phyloP scores from a whole-genome alignment of 2,888 invertebrate species.

The Liopterus haemorrhoidalis region DNA sequence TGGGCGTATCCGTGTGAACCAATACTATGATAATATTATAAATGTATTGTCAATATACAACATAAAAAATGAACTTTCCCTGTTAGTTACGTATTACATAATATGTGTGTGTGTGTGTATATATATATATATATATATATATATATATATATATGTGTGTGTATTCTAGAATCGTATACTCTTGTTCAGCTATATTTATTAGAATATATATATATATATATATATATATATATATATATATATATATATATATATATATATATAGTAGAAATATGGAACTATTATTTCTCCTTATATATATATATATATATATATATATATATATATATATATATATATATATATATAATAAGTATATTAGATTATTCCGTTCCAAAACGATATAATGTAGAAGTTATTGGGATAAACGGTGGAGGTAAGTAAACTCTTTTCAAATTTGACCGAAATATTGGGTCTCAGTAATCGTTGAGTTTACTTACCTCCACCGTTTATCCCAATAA shows the following conservation, averaged over 20 bases:
- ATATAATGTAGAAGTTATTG: neutral
- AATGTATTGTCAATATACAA: neutral
- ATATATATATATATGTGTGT: neutral
- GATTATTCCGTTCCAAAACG: neutral
- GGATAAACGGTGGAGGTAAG: too few species aligned
- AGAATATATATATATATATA: neutral
- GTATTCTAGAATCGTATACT: neutral
- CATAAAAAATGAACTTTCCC: neutral
- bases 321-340: neutral
- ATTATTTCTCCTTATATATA: neutral
- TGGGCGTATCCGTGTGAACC: neutral
- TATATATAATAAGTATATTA: neutral
- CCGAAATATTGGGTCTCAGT: too few species aligned
- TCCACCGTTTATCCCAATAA: too few species aligned
- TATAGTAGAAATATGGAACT: constrained; percentile 1
- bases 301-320: neutral
- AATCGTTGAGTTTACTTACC: too few species aligned
- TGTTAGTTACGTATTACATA: neutral
- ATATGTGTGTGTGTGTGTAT: neutral
- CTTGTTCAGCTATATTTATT: neutral
- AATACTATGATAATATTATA: neutral
- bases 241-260: neutral
- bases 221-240: neutral
- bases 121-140: neutral
- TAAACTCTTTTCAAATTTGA: too few species aligned